A percentile compares a stretch with the other conserved stretches of the same genome.
Evolutionary conservation across 2,797 vertebrate species (phyloP).

Genomic region (Oreonectes daqikongensis): DNA sequence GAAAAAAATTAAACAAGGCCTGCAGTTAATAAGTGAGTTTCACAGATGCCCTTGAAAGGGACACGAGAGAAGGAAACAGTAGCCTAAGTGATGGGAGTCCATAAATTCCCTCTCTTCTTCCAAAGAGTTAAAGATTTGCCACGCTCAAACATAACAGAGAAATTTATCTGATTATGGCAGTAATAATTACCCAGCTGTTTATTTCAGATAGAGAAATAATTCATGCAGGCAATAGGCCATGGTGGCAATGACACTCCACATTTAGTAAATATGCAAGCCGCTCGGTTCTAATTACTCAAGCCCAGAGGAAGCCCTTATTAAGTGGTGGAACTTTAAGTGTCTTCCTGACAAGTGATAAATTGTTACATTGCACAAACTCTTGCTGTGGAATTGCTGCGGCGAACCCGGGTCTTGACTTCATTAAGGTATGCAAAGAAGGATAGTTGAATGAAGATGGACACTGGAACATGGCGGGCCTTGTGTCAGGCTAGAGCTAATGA

Average conservation of each 20-base stretch:
- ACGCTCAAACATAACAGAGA: conserved; percentile 89
- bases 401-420: conserved; percentile 97
- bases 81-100: conserved; percentile 79
- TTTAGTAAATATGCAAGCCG: conserved; percentile 99
- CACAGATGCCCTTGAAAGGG: conserved; percentile 91
- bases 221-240: conserved; percentile 98
- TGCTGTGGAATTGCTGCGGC: conserved; percentile 86
- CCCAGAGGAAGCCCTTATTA: conserved; percentile 98
- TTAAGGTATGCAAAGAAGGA: conserved; percentile 91
- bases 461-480: conserved; percentile 80
- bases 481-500: conserved; percentile 72
- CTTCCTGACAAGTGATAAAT: conserved; percentile 99
- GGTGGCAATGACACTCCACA: conserved; percentile 92
- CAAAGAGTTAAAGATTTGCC: conserved; percentile 88
- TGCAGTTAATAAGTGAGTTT: conserved; percentile 63
- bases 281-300: conserved; percentile 96
- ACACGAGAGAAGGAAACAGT: conserved; percentile 81
- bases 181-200: conserved; percentile 99
- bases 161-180: conserved; percentile 97
- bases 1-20: conserved; percentile 64
- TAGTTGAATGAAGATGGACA: conserved; percentile 92
- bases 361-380: conserved; percentile 94
- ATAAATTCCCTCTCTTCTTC: conserved; percentile 83
- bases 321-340: conserved; percentile 96
- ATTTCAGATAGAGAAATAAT: conserved; percentile 98